These are phyloP conservation scores for Proterorhinus semilunaris DNA, from an alignment of 2,113 vertebrate genomes.

Conservation along the genomic window DNA sequence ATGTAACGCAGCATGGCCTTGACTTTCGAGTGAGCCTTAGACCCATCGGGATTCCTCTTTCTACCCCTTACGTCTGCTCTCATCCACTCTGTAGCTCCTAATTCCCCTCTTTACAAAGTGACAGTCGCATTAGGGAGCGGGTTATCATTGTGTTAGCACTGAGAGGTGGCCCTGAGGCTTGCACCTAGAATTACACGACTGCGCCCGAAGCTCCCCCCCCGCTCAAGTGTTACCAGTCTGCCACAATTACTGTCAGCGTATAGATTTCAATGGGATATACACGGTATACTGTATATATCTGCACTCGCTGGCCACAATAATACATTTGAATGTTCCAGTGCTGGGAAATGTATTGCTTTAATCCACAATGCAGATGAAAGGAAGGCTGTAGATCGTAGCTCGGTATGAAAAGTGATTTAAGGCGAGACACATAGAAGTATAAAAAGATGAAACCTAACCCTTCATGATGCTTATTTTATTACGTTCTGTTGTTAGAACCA, in stretches of 20 bases:
- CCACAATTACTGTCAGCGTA: slow-evolving; percentile 71
- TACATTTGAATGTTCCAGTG: neutral
- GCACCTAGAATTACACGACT: slow-evolving; percentile 64
- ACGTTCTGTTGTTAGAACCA: no score
- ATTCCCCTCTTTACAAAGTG: slow-evolving; percentile 71
- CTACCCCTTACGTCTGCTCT: slow-evolving; percentile 39
- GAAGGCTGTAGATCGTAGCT: no score
- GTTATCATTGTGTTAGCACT: slow-evolving; percentile 67
- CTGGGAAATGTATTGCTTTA: neutral
- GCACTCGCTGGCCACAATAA: slow-evolving; percentile 19
- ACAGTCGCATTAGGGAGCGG: slow-evolving; percentile 73
- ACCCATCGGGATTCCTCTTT: neutral
- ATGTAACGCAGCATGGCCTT: no score
- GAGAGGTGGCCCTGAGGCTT: slow-evolving; percentile 65
- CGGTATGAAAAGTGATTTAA: no score
- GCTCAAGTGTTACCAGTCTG: slow-evolving; percentile 71
- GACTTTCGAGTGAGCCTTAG: no score
- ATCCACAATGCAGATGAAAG: neutral
- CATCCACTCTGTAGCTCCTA: slow-evolving; percentile 52
- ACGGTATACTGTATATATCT: slow-evolving; percentile 4
- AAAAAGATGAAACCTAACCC: no score
- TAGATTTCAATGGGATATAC: slow-evolving; percentile 56
- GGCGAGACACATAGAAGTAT: no score
- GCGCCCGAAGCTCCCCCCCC: slow-evolving; percentile 63
- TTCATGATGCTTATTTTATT: no score